Evolutionary conservation across 2,797 vertebrate genomes (phyloP).

Genomic region (Buceros bicornis): DNA sequence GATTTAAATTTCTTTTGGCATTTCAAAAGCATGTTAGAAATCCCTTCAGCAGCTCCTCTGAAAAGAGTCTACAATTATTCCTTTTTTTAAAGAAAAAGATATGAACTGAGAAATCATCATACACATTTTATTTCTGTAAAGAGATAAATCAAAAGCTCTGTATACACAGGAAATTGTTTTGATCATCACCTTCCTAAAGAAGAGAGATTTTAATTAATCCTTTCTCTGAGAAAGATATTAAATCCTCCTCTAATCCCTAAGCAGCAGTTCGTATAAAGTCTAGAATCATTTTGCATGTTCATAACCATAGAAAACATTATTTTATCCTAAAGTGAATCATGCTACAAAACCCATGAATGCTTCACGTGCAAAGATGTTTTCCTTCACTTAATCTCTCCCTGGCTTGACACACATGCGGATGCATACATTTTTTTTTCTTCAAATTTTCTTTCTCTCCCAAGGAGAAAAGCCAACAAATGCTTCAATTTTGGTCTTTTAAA

Average conservation of each 20-base stretch:
- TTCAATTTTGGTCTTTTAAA: not conserved
- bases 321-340: conserved; percentile 30
- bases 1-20: not conserved
- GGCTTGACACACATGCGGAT: not conserved
- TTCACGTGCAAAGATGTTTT: not conserved
- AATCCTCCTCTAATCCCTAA: conserved; percentile 53
- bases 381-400: not conserved
- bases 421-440: not conserved
- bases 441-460: not conserved
- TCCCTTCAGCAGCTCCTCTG: not conserved
- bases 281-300: conserved; percentile 12
- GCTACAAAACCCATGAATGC: not conserved
- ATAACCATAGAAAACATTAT: conserved; percentile 19
- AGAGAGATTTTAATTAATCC: conserved; percentile 52
- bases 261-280: conserved; percentile 2
- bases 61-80: not conserved
- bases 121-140: not conserved
- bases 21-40: not conserved
- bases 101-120: not conserved
- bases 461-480: not conserved
- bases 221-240: conserved; percentile 28
- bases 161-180: conserved; percentile 1
- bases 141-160: conserved; percentile 26
- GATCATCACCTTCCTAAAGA: conserved; percentile 17
- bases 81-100: not conserved